Percentiles rank a stretch among this genome's conserved stretches.
Evolutionary conservation across 2,888 invertebrate species (phyloP).

Genomic region (Perithous albicinctus): DNA sequence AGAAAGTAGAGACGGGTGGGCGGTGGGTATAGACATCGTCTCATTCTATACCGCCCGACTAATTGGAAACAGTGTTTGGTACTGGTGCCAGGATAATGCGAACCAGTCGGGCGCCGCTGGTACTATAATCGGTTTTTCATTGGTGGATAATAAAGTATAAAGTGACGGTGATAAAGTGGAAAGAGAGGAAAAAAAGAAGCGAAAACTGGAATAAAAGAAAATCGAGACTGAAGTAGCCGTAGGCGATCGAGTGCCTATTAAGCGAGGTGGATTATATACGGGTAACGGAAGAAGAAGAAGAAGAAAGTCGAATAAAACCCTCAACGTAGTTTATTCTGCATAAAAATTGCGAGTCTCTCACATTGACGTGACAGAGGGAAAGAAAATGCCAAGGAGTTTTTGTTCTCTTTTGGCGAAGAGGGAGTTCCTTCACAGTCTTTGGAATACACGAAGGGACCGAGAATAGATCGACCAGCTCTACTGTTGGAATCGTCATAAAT

Average conservation of each 20-base stretch:
- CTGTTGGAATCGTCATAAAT: conserved; percentile 45
- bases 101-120: neutral
- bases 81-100: conserved; percentile 1
- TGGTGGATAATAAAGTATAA: conserved; percentile 15
- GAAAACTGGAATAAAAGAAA: conserved; percentile 29
- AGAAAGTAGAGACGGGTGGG: neutral
- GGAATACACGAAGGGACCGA: neutral
- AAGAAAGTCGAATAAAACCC: conserved; percentile 22
- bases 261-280: conserved; percentile 31
- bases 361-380: neutral
- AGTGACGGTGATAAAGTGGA: conserved; percentile 15
- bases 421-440: neutral
- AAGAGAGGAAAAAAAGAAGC: neutral
- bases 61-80: conserved; percentile 30
- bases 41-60: conserved; percentile 22
- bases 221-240: conserved; percentile 51
- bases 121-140: conserved; percentile 20
- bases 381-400: neutral
- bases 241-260: conserved; percentile 49
- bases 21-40: neutral
- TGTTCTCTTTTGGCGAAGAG: neutral
- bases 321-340: conserved; percentile 17
- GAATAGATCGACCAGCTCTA: neutral
- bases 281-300: conserved; percentile 16
- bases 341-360: neutral